Conservation (phyloP, 2,113 vertebrate genomes). For the Todiramphus saurophagus region DNA sequence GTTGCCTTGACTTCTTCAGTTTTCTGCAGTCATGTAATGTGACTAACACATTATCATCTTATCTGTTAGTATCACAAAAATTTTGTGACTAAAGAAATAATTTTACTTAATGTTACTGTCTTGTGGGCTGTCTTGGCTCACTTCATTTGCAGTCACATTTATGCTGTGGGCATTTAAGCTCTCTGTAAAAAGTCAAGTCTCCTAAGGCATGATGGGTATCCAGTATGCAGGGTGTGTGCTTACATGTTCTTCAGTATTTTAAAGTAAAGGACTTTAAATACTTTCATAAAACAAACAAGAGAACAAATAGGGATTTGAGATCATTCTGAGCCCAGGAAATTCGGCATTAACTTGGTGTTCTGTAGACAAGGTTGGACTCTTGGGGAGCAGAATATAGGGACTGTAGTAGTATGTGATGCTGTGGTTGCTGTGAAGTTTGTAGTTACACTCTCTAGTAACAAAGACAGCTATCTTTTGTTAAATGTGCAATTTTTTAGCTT, state of each 20-base stretch:
- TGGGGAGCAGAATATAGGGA: neutral
- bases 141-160: neutral
- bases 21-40: constrained; percentile 17
- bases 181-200: neutral
- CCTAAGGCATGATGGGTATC: neutral
- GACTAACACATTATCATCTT: constrained; percentile 26
- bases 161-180: neutral
- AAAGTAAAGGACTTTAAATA: neutral
- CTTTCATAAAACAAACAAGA: neutral
- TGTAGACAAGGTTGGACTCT: neutral
- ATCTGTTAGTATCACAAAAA: constrained; percentile 18
- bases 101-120: neutral
- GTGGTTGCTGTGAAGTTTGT: neutral
- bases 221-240: neutral
- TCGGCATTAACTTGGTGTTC: neutral
- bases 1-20: constrained; percentile 41
- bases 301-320: neutral
- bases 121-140: constrained; percentile 37
- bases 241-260: neutral
- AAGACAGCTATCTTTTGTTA: neutral
- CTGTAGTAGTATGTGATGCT: neutral
- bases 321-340: neutral
- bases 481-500: neutral
- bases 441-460: neutral
- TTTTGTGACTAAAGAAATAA: constrained; percentile 28